Base-by-base conservation (phyloP, 2,113 vertebrate genomes). In the Notothenia rossii region DNA sequence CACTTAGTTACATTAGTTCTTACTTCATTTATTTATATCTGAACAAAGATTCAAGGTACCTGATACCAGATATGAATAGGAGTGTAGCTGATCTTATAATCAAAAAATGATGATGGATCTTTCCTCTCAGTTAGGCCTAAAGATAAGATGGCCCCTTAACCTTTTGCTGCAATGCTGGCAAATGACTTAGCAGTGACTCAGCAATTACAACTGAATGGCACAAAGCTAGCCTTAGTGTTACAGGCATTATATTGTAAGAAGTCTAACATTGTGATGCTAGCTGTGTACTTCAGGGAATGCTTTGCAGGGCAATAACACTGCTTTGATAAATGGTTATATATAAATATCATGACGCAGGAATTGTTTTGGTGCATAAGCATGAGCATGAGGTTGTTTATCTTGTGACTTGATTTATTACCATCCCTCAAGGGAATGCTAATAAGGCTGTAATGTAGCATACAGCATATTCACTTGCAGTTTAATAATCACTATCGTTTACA, bases 161-260 rank as follows among this genome's bases (percentile, higher is more conserved):
- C 17, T 62, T 68, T 43, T 59, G 20, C 45, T 77, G 48, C 66
- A 45, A 15, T 67, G 56, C 48, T 36, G 18, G 58, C 36, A 76
- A 83, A 77, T 25, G 22, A 11, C 12, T 77, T 17, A 49, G 48
- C 73, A 84, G 58, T 90, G 84, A 91, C 79, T 91, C 87, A 89
- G 81, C 86, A 67, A 11, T 17, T 76, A 18, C 58, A 53, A 45
- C 56, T 88, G 51, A 81, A 63, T 59, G 46, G 54, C 29, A 66
- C 40, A 46, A 63, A 67, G 45, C 54, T 25, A 43, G 53, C 14
- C 18, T 46, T 4, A 66, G 48, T 58, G 49, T 72, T 60, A 18
- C 58, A 77, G 56, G 8, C 61, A 62, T 45, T 45, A 54, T 10
- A 55, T 17, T 18, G 29, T 36, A 29, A 25, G 10, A 25, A 45